Base-by-base conservation (phyloP, 2,888 invertebrate genomes). In the Caenorhabditis sp. region DNA sequence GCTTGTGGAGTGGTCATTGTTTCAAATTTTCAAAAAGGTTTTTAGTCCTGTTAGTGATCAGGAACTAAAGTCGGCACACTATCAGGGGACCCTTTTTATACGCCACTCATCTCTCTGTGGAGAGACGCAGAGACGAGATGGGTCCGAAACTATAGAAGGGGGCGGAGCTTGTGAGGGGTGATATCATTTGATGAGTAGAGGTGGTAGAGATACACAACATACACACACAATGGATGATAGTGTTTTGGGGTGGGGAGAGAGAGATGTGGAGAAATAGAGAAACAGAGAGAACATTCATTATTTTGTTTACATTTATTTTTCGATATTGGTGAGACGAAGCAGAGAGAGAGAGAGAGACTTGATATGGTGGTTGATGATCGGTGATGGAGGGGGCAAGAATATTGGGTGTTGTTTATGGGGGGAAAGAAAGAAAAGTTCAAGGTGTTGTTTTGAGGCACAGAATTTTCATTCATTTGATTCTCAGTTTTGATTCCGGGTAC, bases 101-200 rank as follows among this genome's bases (percentile, higher is more conserved):
- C 59, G 2, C 26, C 3, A 31, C n/a, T n/a, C n/a, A 47, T 22
- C 24, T 47, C 56, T 28, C 26, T 64, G 38, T 19, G 38, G 26
- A 73, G 80, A 75, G 66, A 73, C 74, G 64, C 69, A 75, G 75
- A 64, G n/a, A 12, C 41, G 41, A 44, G 19, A 35, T 24, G 54
- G 70, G 77, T 77, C 79, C 63, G 38, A 79, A 79, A 79, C 74
- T 74, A 74, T 74, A 66, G 66, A 56, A 64, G 47, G 19, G 56
- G 82, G 76, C 73, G 76, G 76, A 76, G 76, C 51, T 31, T 16
- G 41, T 3, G 14, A 26, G n/a, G 22, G 26, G 74, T 69, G 69
- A 70, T 74, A 74, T 75, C 47, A 75, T 41, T 56, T 24, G 70
- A 19, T 51, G 73, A 73, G 26, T 26, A 64, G 49, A 79, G 2